Evolutionary conservation across 2,113 vertebrate species (phyloP), one percentile per base, ranked within the genome.

Genomic region (Chlamydotis undulata): DNA sequence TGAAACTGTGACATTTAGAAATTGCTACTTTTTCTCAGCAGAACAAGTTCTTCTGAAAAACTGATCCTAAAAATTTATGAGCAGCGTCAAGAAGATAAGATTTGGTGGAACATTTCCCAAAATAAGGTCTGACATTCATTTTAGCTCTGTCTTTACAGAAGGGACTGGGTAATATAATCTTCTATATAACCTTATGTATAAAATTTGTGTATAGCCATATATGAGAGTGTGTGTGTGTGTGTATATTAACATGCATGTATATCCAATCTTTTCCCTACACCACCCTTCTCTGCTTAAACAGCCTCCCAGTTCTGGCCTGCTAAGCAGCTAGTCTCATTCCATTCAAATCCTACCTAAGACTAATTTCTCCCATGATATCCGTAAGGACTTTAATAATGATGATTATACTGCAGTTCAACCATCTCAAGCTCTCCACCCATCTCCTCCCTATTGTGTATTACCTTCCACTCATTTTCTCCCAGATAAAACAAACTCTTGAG

Each of bases 291-390:
- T 84, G 56, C 90, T 59, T 41, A 41, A 94, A 85, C 65, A 95
- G 39, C 65, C 35, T 95, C 73, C 25, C 45, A 79, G 35, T 79
- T 75, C 74, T 89, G 90, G 83, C 80, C 74, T 91, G 57, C 81
- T 83, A 87, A 87, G 79, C 71, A 90, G 33, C 52, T 75, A 63
- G 26, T 84, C 61, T 94, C 87, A 92, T 94, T 95, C 87, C 96
- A 95, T 96, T 96, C 94, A 94, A 95, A 91, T 93, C 81, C 87
- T 93, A 92, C 93, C 93, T 92, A 92, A 96, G 86, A 95, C 70
- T 96, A 95, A 96, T 97, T 94, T 97, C 92, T 95, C 89, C 94
- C 95, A 93, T 92, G 89, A 47, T 96, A 94, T 91, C 89, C 81
- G 60, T 55, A 52, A 94, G 89, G 70, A 41, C 92, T 94, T 93